Evolutionary conservation across 2,797 vertebrate genomes (phyloP).

Genomic region (Myotis pilosus): DNA sequence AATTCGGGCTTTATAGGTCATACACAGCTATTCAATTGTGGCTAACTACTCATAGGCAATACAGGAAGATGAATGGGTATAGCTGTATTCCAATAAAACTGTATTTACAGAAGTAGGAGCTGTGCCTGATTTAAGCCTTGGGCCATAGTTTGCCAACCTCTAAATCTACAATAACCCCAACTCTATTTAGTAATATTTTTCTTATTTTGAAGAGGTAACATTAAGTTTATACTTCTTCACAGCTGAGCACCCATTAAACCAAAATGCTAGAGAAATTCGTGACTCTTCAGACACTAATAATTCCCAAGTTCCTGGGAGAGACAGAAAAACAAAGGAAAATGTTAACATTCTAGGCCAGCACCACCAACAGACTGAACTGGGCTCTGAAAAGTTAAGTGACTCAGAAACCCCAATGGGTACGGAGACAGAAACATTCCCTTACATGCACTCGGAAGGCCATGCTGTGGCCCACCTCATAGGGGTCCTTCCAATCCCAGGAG

Average conservation of each 20-base stretch:
- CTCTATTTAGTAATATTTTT: background rate
- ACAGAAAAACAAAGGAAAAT: constrained; percentile 44
- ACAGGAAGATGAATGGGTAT: background rate
- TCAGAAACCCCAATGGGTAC: constrained; percentile 62
- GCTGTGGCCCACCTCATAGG: constrained; percentile 98
- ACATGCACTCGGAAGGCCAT: constrained; percentile 99
- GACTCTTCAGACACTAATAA: constrained; percentile 35
- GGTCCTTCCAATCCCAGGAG: constrained; percentile 99
- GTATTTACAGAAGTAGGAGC: background rate
- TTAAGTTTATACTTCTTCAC: constrained; percentile 55
- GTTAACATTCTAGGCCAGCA: constrained; percentile 37
- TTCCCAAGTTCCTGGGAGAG: constrained; percentile 1
- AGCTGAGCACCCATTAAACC: constrained; percentile 37
- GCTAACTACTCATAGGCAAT: background rate
- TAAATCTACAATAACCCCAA: background rate
- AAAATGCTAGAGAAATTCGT: constrained; percentile 12
- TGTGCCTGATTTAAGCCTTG: background rate
- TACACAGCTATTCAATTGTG: background rate
- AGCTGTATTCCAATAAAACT: background rate
- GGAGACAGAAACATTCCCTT: constrained; percentile 83
- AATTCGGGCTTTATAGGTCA: background rate
- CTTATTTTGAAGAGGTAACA: constrained; percentile 43
- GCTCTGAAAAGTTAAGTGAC: constrained; percentile 54
- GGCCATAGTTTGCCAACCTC: background rate
- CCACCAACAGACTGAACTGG: background rate